phyloP scores from a whole-genome alignment of 2,797 vertebrate species.

The Danionella dracula region DNA sequence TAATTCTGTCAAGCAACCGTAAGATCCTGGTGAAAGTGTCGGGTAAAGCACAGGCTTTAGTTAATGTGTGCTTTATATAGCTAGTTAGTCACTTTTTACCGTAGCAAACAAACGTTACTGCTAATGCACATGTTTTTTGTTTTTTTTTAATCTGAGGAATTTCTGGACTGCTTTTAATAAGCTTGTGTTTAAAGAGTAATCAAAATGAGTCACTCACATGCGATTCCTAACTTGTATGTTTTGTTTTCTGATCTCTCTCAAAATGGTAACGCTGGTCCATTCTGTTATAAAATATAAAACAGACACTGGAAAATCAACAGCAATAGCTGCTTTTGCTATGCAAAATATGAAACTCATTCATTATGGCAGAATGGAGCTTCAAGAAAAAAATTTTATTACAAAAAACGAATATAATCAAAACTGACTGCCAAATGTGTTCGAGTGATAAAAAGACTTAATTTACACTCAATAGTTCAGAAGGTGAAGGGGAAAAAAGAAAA shows the following conservation, averaged over 20 bases:
- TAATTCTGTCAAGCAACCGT: neutral
- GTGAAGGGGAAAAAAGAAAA: no score
- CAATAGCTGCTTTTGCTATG: no score
- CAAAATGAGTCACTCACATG: neutral
- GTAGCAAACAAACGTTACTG: conserved; percentile 12
- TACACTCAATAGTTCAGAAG: no score
- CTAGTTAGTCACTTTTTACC: conserved; percentile 4
- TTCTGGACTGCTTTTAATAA: neutral
- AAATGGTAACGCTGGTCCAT: no score
- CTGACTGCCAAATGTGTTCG: no score
- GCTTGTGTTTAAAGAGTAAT: neutral
- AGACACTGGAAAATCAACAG: no score
- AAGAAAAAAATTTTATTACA: no score
- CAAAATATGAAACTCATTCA: no score
- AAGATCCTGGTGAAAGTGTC: neutral
- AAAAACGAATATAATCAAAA: no score
- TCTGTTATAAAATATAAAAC: no score
- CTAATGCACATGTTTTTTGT: neutral
- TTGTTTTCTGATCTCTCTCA: neutral
- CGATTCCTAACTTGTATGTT: neutral
- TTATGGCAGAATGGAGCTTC: no score
- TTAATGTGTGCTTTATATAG: neutral
- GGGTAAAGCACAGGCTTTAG: neutral
- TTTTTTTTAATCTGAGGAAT: neutral
- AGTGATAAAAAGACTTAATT: no score